Evolutionary conservation across 2,797 vertebrate genomes (phyloP).

Genomic region (Chromis chromis): DNA sequence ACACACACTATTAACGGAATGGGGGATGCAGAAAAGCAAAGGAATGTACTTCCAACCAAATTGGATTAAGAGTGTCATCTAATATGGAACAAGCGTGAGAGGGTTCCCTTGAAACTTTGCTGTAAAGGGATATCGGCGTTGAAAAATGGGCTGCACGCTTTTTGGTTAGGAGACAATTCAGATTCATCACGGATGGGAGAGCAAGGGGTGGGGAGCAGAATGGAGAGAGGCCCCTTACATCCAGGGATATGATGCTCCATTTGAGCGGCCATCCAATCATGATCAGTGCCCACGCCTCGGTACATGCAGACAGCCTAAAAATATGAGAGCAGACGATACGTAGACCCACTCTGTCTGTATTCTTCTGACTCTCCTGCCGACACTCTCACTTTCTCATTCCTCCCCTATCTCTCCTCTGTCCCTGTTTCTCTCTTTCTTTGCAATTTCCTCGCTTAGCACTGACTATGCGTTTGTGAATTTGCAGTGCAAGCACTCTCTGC

Average conservation of each 20-base stretch:
- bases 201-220: slow-evolving; percentile 30
- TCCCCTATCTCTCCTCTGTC: slow-evolving; percentile 19
- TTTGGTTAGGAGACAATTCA: slow-evolving; percentile 66
- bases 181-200: slow-evolving; percentile 67
- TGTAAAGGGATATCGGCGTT: slow-evolving; percentile 44
- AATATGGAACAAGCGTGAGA: slow-evolving; percentile 61
- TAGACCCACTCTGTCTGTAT: slow-evolving; percentile 26
- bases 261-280: slow-evolving; percentile 58
- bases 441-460: slow-evolving; percentile 42
- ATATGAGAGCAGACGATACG: slow-evolving; percentile 60
- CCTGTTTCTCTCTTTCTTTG: slow-evolving; percentile 32
- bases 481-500: slow-evolving; percentile 57
- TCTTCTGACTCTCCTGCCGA: slow-evolving; percentile 25
- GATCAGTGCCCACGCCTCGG: slow-evolving; percentile 55
- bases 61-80: slow-evolving; percentile 73
- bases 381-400: slow-evolving; percentile 22
- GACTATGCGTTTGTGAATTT: slow-evolving; percentile 50
- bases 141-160: slow-evolving; percentile 68
- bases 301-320: slow-evolving; percentile 55
- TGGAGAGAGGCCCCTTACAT: slow-evolving; percentile 41
- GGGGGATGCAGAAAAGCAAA: slow-evolving; percentile 27
- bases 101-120: slow-evolving; percentile 61
- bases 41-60: slow-evolving; percentile 55
- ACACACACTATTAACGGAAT: slow-evolving; percentile 53
- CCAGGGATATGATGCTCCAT: slow-evolving; percentile 59